These are phyloP conservation scores for Bellardia bayeri DNA, from an alignment of 2,888 invertebrate species.

Conservation along the genomic window DNA sequence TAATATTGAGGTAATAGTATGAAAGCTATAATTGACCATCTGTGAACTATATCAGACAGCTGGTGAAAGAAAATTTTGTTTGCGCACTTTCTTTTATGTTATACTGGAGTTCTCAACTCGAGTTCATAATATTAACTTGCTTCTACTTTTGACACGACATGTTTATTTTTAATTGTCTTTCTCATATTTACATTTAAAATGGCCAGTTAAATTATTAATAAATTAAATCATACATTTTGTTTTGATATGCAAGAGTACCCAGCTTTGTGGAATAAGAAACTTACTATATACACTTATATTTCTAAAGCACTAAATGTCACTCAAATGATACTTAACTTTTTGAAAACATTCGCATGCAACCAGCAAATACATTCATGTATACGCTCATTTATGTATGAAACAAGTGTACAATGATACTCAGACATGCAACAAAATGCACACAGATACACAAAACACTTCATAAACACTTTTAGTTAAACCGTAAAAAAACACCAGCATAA, in stretches of 20 bases:
- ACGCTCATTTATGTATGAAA: neutral
- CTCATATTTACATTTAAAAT: neutral
- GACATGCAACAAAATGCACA: conserved; percentile 16
- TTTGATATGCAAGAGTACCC: neutral
- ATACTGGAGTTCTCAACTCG: no score
- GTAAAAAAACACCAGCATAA: neutral
- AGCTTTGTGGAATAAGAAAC: conserved; percentile 14
- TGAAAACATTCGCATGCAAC: conserved; percentile 17
- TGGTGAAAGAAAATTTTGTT: no score
- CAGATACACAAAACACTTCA: conserved; percentile 31
- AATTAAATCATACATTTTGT: conserved; percentile 3
- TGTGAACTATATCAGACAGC: no score
- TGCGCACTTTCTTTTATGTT: no score
- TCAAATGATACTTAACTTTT: conserved; percentile 55
- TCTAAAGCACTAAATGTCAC: conserved; percentile 60
- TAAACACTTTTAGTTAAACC: conserved; percentile 15
- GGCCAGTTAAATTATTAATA: neutral
- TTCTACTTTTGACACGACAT: no score
- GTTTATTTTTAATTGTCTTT: no score
- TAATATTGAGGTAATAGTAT: no score
- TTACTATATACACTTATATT: conserved; percentile 18
- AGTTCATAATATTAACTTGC: no score
- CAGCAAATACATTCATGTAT: neutral
- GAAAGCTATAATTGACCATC: no score
- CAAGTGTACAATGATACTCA: neutral